Evolutionary conservation across 2,888 invertebrate species (phyloP), one percentile per base, ranked within the genome.

Genomic region (Tachystola acroxantha): DNA sequence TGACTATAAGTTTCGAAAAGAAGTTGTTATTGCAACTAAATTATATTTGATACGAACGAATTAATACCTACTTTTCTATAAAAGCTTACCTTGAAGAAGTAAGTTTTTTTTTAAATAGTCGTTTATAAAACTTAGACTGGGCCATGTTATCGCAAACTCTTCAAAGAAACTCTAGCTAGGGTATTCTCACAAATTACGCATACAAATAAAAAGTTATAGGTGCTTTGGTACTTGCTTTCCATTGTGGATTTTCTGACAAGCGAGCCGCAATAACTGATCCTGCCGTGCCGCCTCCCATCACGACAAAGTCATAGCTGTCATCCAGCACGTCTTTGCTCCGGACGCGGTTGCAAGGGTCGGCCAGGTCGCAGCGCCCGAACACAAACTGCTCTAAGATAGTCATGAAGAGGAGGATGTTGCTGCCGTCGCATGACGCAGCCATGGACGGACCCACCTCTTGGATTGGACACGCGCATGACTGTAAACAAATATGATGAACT

Each of bases 231-330:
- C 45, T 25, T 46, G 82, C 87, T 76, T 90, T 91, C 91, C 91
- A 92, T 26, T 89, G 80, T 4, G 89, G 81, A 28, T 90, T 88
- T 56, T 92, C 91, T 10, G 91, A 90, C n/a, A 93, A 64, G 38
- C 92, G 81, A 0, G 82, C 89, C 6, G 92, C 92, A 0, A 91
- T 88, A 6, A 90, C 89, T 0, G 92, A 73, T 0, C 92, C 92
- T 0, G 90, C 91, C 2, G 91, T 89, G 0, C 92, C 92, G 2
- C 91, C 91, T 0, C 92, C 92, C 7, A 91, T 75, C 4, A 91
- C 91, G 19, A 92, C 88, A 53, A 91, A 92, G 59, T 92, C 92
- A 47, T 92, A 92, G 35, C 74, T 85, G 1, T 76, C 62, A 35
- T 89, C 88, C 2, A 61, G 57, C 1, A 59, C 58, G 1, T 73